Percentiles rank a stretch among this genome's conserved stretches.
Conservation (phyloP, 2,113 vertebrate genomes). For the Tachuris rubrigastra region DNA sequence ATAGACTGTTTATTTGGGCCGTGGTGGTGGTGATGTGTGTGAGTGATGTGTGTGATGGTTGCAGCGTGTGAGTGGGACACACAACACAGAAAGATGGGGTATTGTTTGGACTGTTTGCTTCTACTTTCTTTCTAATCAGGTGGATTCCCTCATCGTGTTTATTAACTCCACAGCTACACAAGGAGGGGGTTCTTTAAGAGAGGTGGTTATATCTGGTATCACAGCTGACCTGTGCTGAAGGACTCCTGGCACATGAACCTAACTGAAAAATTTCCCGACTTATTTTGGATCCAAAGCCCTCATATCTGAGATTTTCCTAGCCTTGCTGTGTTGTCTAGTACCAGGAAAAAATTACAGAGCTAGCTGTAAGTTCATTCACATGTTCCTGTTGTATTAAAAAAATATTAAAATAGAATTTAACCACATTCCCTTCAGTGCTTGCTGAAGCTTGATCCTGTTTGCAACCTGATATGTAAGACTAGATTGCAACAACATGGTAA, state of each 20-base stretch:
- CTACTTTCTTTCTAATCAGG: neutral
- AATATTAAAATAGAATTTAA: neutral
- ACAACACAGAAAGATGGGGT: neutral
- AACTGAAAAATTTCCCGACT: neutral
- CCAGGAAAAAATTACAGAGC: neutral
- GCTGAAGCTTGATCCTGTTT: conserved; percentile 30
- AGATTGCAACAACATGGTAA: neutral
- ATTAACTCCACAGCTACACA: neutral
- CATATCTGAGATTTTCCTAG: neutral
- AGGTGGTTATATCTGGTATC: neutral
- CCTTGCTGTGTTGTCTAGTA: neutral
- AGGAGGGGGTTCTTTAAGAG: neutral
- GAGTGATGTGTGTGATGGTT: too few species aligned
- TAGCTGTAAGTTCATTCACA: neutral
- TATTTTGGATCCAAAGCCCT: neutral
- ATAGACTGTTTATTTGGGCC: neutral
- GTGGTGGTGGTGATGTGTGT: too few species aligned
- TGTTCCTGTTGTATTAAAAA: neutral
- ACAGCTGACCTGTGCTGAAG: neutral
- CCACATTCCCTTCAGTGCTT: neutral
- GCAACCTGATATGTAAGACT: neutral
- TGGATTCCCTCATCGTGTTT: neutral
- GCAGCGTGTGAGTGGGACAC: neutral
- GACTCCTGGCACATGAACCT: neutral
- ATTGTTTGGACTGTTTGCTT: neutral